Evolutionary conservation across 2,113 vertebrate genomes (phyloP).

Genomic region (Tringa solitaria): DNA sequence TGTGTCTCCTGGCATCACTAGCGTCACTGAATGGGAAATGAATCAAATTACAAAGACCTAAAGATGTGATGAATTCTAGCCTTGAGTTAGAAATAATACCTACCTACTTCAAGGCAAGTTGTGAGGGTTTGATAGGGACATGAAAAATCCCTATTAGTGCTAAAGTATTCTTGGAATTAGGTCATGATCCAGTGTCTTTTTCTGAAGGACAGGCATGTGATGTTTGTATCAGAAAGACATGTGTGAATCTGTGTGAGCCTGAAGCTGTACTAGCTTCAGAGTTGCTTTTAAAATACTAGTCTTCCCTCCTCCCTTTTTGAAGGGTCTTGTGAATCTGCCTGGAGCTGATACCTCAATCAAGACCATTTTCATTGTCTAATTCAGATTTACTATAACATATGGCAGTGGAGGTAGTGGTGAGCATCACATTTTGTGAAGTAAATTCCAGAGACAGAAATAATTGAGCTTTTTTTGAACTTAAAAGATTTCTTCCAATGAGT

Average conservation of each 20-base stretch:
- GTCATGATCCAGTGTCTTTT: background rate
- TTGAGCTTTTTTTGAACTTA: background rate
- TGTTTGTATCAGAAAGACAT: background rate
- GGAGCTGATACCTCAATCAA: background rate
- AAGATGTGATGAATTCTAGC: background rate
- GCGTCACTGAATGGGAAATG: background rate
- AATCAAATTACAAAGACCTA: background rate
- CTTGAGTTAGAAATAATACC: background rate
- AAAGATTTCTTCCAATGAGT: background rate
- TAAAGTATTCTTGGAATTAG: background rate
- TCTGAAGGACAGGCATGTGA: background rate
- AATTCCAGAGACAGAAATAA: background rate
- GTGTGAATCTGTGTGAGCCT: background rate
- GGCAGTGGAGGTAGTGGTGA: background rate
- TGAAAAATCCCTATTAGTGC: background rate
- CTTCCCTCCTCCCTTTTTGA: background rate
- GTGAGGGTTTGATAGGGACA: background rate
- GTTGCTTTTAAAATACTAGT: background rate
- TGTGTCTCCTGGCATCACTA: background rate
- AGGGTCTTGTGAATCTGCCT: background rate
- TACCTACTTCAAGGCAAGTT: background rate
- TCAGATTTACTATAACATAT: background rate
- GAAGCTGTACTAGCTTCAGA: background rate
- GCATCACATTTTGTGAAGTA: background rate
- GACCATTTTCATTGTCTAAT: background rate